Conservation (phyloP, 2,888 invertebrate species). For the Gortyna flavago region DNA sequence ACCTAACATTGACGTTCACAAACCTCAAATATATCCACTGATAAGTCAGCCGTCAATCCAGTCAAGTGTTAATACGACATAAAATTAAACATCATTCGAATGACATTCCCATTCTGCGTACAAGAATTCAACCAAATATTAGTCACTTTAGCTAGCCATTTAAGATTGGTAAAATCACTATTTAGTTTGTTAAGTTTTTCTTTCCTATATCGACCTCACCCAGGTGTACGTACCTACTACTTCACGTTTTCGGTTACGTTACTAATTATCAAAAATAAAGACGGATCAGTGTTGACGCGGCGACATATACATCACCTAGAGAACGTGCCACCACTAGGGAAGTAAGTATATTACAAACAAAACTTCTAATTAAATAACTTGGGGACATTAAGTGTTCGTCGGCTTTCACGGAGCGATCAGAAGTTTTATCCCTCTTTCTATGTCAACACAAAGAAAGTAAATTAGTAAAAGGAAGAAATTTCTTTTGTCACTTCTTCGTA, state of each 20-base stretch:
- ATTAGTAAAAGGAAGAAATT: constrained; percentile 18
- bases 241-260: not conserved
- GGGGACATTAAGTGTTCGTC: constrained; percentile 27
- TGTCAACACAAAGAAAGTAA: constrained; percentile 26
- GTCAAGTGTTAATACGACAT: too few species aligned
- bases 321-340: not conserved
- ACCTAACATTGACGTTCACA: not conserved
- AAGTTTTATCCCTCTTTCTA: constrained; percentile 20
- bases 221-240: not conserved
- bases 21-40: not conserved
- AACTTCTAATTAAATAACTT: constrained; percentile 60
- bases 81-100: too few species aligned
- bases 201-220: not conserved
- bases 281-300: not conserved
- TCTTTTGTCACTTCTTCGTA: constrained; percentile 29
- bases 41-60: not conserved
- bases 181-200: too few species aligned
- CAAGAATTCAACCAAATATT: too few species aligned
- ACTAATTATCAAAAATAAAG: too few species aligned
- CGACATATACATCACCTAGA: not conserved
- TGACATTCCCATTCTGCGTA: too few species aligned
- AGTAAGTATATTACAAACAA: constrained; percentile 36
- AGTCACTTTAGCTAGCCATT: too few species aligned
- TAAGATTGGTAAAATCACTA: too few species aligned
- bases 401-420: constrained; percentile 6